Percentiles rank a stretch among this genome's conserved stretches.
Evolutionary conservation across 1,140 invertebrate genomes (phyloP).

Genomic region (Drosophila arawakana): DNA sequence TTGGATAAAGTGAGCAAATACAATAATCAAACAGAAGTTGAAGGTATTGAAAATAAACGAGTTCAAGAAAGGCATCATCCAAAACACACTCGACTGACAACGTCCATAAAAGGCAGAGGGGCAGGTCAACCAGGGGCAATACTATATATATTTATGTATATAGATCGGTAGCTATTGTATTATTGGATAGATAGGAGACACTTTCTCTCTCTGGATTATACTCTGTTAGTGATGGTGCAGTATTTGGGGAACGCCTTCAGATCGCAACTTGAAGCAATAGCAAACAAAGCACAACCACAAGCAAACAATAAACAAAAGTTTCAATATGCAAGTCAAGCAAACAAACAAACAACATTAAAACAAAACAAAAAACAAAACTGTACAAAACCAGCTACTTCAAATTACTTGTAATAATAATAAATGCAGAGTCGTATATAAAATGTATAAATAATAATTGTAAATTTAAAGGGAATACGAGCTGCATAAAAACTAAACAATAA

Average conservation of each 20-base stretch:
- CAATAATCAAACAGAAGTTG: constrained; percentile 6
- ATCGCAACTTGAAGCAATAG: constrained; percentile 8
- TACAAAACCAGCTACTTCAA: constrained; percentile 46
- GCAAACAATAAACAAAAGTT: constrained; percentile 31
- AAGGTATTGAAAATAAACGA: not conserved
- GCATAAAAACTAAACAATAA: constrained; percentile 11
- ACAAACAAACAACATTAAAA: not conserved
- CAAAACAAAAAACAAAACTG: constrained; percentile 34
- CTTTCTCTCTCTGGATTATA: not conserved
- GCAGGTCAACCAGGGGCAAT: not conserved
- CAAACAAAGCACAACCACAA: constrained; percentile 26
- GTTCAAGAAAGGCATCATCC: constrained; percentile 10
- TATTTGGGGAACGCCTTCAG: constrained; percentile 6
- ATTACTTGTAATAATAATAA: constrained; percentile 18
- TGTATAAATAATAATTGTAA: constrained; percentile 32
- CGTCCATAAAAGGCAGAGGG: constrained; percentile 14
- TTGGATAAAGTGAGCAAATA: constrained; percentile 2
- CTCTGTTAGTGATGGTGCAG: not conserved
- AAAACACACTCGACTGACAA: constrained; percentile 6
- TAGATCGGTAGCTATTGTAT: constrained; percentile 1
- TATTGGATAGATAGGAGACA: not conserved
- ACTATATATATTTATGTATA: not conserved
- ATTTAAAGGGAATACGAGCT: constrained; percentile 31
- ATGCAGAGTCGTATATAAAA: constrained; percentile 18
- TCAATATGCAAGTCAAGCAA: constrained; percentile 24